Evolutionary conservation across 2,888 invertebrate genomes (phyloP), one percentile per base, ranked within the genome.

Genomic region (Endotricha flammealis): DNA sequence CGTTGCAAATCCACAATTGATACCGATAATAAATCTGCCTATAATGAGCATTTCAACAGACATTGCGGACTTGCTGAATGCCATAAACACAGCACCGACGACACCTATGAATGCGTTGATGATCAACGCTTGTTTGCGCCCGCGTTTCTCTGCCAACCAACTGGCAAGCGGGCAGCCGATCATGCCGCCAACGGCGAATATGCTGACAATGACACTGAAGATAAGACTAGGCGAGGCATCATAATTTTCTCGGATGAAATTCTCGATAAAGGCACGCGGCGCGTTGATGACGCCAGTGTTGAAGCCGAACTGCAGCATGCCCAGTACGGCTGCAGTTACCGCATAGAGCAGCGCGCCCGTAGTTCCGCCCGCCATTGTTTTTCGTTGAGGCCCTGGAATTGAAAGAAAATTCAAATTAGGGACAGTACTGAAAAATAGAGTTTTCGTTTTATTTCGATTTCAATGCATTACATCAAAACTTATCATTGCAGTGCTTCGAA

Each of bases 111-210:
- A 69, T 32, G 91, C 91, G 62, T 92, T 92, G 35, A 90, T 62
- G 40, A 92, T 65, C 39, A 92, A 77, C 3, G 92, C 92, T 35
- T 89, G 88, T 69, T 91, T 92, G 57, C 91, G 88, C 36, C 93
- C 93, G 48, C 90, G 90, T 52, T 85, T 89, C 56, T 93, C 92
- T 14, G 91, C 90, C 46, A 93, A 86, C 83, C 90, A 90, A 31
- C 93, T 93, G n/a, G 92, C 92, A 30, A 90, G 76, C 24, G 93
- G 90, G 35, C 93, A 93, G 12, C 94, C 94, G 24, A 92, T 78
- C 91, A 93, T 92, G 16, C 94, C 94, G 11, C 94, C 94, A 29
- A 93, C 88, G 31, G 93, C 92, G 66, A 93, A 94, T 48, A 93
- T 91, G 48, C 92, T 90, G 36, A 94, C 94, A 14, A 91, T 90